Base-by-base conservation (phyloP, 2,888 invertebrate genomes). In the Ichneumon xanthorius region DNA sequence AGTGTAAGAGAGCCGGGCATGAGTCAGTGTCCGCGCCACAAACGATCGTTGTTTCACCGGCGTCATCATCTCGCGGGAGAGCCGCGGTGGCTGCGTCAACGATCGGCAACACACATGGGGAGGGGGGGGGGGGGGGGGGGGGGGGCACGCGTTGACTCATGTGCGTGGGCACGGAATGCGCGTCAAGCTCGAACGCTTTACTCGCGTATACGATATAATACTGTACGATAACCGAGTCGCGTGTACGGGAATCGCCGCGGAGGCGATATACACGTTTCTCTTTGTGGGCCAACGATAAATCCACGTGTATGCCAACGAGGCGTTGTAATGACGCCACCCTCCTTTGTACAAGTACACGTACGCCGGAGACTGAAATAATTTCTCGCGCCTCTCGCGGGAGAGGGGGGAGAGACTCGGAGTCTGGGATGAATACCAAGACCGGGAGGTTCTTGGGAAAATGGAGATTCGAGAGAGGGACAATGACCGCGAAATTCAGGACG, bases 111-210 rank as follows among this genome's bases (percentile, higher is more conserved):
- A 73, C 83, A 50, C 40, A 40, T 11, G 9, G n/a, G n/a, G n/a
- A n/a, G n/a, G 6, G 0, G 33, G 33, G 45, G 48, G 70, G 84
- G 89, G 88, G 48, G 70, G 84, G 89, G 88, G 48, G 70, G 84
- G 48, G 70, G 84, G 89, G 88, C 90, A 90, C 89, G 91, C 89
- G 91, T 92, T 93, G 92, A 92, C 91, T 93, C 93, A 92, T 88
- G 89, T 89, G 92, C 92, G 91, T 92, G 92, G 91, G 92, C 90
- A 89, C 68, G 89, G 90, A 90, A 92, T 92, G 90, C 90, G 90
- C 90, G 68, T 53, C 79, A 75, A 63, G 75, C 79, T 67, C 81
- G 70, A 73, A 77, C 82, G 61, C 73, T 82, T 80, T 63, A 63
- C 63, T 58, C 53, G 63, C 30, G 63, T 84, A 73, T 84, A 37